Evolutionary conservation across 2,113 vertebrate genomes (phyloP).

Genomic region (Columba livia): DNA sequence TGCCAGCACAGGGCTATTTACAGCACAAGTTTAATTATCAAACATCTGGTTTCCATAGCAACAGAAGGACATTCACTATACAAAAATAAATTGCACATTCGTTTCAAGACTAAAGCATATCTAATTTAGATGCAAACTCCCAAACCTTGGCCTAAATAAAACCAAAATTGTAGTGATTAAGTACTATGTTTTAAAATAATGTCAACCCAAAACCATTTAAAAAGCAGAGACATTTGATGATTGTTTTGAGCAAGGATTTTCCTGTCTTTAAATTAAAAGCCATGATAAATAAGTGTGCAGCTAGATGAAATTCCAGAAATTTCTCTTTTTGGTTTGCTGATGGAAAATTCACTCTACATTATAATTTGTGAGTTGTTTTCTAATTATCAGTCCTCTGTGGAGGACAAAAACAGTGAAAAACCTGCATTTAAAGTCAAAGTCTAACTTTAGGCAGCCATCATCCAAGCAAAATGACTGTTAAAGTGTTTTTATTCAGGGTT

Average conservation of each 20-base stretch:
- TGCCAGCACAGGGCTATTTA: not conserved
- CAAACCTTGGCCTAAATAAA: not conserved
- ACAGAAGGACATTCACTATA: not conserved
- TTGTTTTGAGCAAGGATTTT: not conserved
- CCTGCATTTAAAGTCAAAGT: not conserved
- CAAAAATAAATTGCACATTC: constrained; percentile 32
- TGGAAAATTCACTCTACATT: not conserved
- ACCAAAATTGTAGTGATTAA: not conserved
- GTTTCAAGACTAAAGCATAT: not conserved
- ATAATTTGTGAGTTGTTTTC: not conserved
- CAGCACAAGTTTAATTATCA: not conserved
- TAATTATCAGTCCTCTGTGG: not conserved
- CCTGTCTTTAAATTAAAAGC: not conserved
- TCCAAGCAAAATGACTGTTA: not conserved
- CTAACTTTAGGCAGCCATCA: not conserved
- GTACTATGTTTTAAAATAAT: not conserved
- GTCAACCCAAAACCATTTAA: not conserved
- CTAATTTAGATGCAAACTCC: not conserved
- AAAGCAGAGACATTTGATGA: not conserved
- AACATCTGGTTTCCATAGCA: constrained; percentile 56
- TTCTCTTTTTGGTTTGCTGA: not conserved
- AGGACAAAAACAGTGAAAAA: not conserved
- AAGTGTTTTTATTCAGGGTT: not conserved
- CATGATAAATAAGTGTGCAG: not conserved
- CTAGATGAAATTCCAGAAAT: not conserved